phyloP scores from a whole-genome alignment of 2,888 invertebrate genomes.

The Pyrochroa serraticornis region DNA sequence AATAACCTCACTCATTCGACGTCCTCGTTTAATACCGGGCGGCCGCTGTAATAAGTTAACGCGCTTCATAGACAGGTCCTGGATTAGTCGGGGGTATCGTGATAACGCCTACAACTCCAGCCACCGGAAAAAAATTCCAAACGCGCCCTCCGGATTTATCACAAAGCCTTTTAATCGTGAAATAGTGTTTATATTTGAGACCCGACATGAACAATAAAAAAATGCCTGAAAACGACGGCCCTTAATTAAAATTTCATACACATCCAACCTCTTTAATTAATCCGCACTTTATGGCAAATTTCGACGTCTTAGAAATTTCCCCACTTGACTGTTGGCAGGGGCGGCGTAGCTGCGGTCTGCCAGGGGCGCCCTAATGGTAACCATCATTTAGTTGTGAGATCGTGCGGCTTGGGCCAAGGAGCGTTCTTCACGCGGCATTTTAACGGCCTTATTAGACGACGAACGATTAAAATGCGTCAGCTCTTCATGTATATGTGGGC shows the following conservation, averaged over 20 bases:
- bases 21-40: too few species aligned
- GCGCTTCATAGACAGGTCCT: too few species aligned
- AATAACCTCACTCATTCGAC: too few species aligned
- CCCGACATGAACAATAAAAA: too few species aligned
- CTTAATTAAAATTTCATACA: constrained; percentile 14
- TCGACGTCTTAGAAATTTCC: constrained; percentile 6
- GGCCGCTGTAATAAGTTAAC: too few species aligned
- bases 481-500: constrained; percentile 11
- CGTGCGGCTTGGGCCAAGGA: constrained; percentile 20
- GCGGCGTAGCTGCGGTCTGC: constrained; percentile 26
- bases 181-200: too few species aligned
- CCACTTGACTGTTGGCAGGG: not conserved
- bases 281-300: not conserved
- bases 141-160: too few species aligned
- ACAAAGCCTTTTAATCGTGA: too few species aligned
- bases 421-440: constrained; percentile 20
- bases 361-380: constrained; percentile 33
- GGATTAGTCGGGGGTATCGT: too few species aligned
- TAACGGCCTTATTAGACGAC: constrained; percentile 22
- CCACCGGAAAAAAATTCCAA: too few species aligned
- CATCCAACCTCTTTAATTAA: constrained; percentile 3
- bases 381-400: constrained; percentile 37
- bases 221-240: constrained; percentile 1
- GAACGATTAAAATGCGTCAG: too few species aligned
- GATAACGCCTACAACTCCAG: too few species aligned